Conservation (phyloP, 2,113 vertebrate genomes). For the Pseudorhombus dupliciocellatus region DNA sequence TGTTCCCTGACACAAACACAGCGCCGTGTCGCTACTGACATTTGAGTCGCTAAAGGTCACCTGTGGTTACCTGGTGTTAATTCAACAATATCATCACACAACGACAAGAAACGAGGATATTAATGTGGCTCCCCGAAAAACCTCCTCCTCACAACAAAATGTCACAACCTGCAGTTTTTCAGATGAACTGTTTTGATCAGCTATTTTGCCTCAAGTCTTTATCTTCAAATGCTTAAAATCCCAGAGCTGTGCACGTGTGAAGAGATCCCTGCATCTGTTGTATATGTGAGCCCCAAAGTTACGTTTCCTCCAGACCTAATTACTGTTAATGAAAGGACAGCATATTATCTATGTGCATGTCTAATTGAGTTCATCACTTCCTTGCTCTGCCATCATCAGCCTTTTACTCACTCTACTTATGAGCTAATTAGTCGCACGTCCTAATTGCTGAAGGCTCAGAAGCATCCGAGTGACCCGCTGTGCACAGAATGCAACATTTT, state of each 20-base stretch:
- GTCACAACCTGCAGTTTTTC: neutral
- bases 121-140: neutral
- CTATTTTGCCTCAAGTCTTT: neutral
- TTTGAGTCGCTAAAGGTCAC: slow-evolving; percentile 2
- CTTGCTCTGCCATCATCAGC: slow-evolving; percentile 46
- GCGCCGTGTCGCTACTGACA: neutral
- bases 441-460: slow-evolving; percentile 53
- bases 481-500: neutral
- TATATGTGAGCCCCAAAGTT: slow-evolving; percentile 5
- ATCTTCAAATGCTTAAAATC: neutral
- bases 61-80: slow-evolving; percentile 3
- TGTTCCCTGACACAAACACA: slow-evolving; percentile 3
- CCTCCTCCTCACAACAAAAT: neutral
- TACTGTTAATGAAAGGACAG: slow-evolving; percentile 52
- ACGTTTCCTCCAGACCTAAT: slow-evolving; percentile 48
- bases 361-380: slow-evolving; percentile 58
- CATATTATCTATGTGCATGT: slow-evolving; percentile 48
- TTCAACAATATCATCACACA: neutral
- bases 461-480: slow-evolving; percentile 51
- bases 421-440: slow-evolving; percentile 62
- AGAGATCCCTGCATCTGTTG: slow-evolving; percentile 27
- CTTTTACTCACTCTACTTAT: slow-evolving; percentile 54
- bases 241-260: slow-evolving; percentile 5
- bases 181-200: neutral
- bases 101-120: neutral